Evolutionary conservation across 2,888 invertebrate species (phyloP).

Genomic region (Sesamia inferens): DNA sequence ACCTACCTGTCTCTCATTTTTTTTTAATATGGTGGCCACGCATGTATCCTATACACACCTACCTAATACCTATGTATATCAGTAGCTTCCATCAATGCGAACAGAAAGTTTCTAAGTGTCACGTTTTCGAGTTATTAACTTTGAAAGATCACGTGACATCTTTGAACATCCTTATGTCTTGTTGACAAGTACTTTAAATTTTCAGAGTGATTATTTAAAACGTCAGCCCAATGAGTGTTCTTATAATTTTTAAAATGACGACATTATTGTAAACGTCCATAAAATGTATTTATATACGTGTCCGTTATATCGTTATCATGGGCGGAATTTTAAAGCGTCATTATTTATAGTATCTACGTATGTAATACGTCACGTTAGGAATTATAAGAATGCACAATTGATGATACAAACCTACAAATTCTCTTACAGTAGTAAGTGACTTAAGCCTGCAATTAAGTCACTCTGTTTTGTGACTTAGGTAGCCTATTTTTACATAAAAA

Average conservation of each 20-base stretch:
- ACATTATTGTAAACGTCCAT: not conserved
- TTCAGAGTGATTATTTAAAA: not conserved
- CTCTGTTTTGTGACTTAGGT: not conserved
- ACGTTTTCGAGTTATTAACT: not conserved
- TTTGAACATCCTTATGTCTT: not conserved
- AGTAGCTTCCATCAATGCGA: not conserved
- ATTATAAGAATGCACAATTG: not conserved
- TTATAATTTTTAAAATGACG: not conserved
- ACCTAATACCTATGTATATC: too few species aligned
- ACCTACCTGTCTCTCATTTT: not conserved
- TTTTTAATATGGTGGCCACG: not conserved
- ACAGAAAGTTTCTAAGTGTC: not conserved
- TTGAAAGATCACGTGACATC: not conserved
- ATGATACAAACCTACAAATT: not conserved
- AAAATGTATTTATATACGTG: not conserved
- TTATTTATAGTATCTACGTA: too few species aligned
- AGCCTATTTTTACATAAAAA: not conserved
- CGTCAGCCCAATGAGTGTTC: not conserved
- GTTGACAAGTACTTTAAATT: not conserved
- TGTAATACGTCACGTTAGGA: not conserved
- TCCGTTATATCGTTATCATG: too few species aligned
- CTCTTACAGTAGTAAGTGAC: not conserved
- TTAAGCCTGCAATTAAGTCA: not conserved
- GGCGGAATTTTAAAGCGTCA: too few species aligned
- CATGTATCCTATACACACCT: not conserved